Evolutionary conservation across 1,140 invertebrate species (phyloP), one percentile per base, ranked within the genome.

Genomic region (Tetranychus cinnabarinus): DNA sequence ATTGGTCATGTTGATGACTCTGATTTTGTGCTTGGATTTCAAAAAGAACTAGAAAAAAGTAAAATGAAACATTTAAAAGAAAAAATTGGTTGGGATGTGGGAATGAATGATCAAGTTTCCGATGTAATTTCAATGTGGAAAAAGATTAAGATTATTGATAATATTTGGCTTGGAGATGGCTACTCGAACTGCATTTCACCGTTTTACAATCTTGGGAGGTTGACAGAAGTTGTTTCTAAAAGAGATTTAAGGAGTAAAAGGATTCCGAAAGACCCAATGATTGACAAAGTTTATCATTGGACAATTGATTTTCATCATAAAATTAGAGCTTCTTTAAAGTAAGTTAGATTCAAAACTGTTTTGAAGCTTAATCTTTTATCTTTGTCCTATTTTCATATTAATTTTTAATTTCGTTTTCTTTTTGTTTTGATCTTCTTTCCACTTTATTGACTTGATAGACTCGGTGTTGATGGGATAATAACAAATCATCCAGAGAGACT

Each of bases 121-220:
- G 47, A 47, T 5, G 64, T 66, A 13, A 57, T 62, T 1, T 58
- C 62, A 15, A 66, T 66, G 65, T 66, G 64, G 64, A 58, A 64
- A 47, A n/a, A 56, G 0, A 31, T 57, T 15, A 54, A 57, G 6
- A 56, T 62, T 23, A 61, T 2, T 13, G 50, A 63, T 5, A 63
- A 66, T 33, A 63, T 68, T n/a, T 69, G 68, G 68, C 65, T 66
- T 60, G 68, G 68, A 15, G 68, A 69, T 60, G 68, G 68, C 4
- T 64, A 63, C 6, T 65, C 68, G 1, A 69, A 69, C 59, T 69
- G 68, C 56, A 46, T 69, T 15, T 56, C 48, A 10, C 63, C 63
- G 3, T 59, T 68, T 37, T 64, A 65, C 23, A 64, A 64, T 59
- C 37, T 64, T 5, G 62, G 42, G 3, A 31, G 64, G 35, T 50